A percentile compares a stretch with the other conserved stretches of the same genome.
These are phyloP conservation scores for Pseudopipra pipra DNA, from an alignment of 2,113 vertebrate species.

Conservation along the genomic window DNA sequence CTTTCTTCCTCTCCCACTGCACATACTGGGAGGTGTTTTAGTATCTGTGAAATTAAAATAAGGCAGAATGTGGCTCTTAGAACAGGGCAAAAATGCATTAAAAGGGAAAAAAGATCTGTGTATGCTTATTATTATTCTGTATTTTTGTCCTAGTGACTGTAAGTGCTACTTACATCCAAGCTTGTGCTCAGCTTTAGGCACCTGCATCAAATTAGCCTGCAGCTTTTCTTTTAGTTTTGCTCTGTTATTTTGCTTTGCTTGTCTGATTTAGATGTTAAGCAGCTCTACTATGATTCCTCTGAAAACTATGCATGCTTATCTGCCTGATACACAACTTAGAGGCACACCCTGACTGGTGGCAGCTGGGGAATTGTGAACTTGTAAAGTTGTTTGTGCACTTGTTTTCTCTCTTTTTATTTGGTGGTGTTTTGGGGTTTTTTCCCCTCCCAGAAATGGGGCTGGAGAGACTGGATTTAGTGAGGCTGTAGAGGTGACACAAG, in stretches of 20 bases:
- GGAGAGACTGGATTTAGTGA: neutral
- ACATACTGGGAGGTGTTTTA: neutral
- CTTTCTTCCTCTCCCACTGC: neutral
- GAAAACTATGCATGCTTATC: constrained; percentile 25
- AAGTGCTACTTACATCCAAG: neutral
- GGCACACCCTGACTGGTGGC: constrained; percentile 6
- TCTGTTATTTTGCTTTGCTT: neutral
- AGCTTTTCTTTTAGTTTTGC: neutral
- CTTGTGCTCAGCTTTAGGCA: neutral
- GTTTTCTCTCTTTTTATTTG: neutral
- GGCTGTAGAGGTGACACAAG: neutral
- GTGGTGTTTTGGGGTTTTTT: too few relatives aligned
- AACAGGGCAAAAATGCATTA: neutral
- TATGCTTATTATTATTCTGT: neutral
- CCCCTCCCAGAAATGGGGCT: neutral
- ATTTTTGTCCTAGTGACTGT: neutral
- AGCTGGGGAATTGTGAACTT: neutral
- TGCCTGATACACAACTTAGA: neutral
- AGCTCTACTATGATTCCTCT: constrained; percentile 28
- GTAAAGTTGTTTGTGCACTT: neutral
- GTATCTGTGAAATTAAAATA: neutral
- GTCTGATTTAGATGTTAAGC: constrained; percentile 18
- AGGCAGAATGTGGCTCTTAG: neutral
- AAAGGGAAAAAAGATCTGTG: neutral
- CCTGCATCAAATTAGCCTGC: neutral